Evolutionary conservation across 2,888 invertebrate genomes (phyloP).

Genomic region (Cryptus viduatorius): DNA sequence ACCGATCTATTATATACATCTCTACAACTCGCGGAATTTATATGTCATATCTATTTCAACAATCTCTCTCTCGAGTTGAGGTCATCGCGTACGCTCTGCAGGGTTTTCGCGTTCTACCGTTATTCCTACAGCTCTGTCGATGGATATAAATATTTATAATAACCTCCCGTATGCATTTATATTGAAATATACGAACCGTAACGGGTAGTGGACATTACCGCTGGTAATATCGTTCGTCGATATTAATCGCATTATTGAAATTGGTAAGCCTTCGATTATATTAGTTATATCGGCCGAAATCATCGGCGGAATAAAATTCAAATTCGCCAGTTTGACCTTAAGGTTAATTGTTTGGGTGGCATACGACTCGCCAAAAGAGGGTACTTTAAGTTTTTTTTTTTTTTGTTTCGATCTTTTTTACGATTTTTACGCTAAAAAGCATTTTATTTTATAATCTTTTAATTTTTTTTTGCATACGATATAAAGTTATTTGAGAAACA

Average conservation of each 20-base stretch:
- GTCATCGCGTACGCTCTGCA: conserved; percentile 24
- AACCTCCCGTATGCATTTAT: conserved; percentile 36
- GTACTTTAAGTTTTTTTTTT: no score
- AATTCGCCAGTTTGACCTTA: background rate
- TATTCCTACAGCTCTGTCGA: background rate
- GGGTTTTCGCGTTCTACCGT: background rate
- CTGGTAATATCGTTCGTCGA: conserved; percentile 52
- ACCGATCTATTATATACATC: conserved; percentile 15
- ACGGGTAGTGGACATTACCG: conserved; percentile 34
- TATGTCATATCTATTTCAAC: conserved; percentile 32
- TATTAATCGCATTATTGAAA: conserved; percentile 60
- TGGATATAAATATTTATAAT: conserved; percentile 60
- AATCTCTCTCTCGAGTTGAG: conserved; percentile 43
- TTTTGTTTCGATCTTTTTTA: no score
- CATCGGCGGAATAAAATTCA: conserved; percentile 1
- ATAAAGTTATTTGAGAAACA: background rate
- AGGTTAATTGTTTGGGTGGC: background rate
- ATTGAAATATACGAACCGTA: conserved; percentile 22
- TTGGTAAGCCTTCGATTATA: conserved; percentile 51
- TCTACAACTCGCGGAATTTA: conserved; percentile 25
- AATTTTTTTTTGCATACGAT: background rate
- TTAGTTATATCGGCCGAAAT: conserved; percentile 13
- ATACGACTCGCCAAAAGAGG: background rate
- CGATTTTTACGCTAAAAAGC: background rate
- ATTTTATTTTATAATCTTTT: background rate